These are phyloP conservation scores for Crypturellus undulatus DNA, from an alignment of 2,113 vertebrate species.

Conservation along the genomic window DNA sequence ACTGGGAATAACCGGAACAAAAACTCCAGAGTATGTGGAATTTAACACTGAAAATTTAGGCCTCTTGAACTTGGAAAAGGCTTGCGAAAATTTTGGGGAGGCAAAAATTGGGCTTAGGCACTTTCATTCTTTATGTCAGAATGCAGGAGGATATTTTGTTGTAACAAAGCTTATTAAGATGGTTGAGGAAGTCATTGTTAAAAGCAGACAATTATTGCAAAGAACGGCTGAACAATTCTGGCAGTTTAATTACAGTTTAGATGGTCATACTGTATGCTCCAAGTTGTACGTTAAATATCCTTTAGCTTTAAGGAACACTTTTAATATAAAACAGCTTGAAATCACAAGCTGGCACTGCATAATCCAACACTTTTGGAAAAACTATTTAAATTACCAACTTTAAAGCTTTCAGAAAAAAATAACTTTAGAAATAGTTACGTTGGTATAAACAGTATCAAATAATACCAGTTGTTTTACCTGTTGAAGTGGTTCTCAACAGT, in stretches of 20 bases:
- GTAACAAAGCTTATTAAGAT: conserved; percentile 26
- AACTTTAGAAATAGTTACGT: background rate
- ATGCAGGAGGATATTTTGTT: background rate
- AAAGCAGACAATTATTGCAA: conserved; percentile 14
- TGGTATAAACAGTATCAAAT: background rate
- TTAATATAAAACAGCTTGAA: background rate
- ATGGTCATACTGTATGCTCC: background rate
- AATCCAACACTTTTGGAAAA: background rate
- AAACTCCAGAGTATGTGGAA: background rate
- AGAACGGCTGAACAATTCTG: background rate
- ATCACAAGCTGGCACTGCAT: background rate
- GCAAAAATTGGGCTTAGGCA: background rate
- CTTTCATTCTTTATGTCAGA: background rate
- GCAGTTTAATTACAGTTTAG: background rate
- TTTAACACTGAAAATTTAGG: background rate
- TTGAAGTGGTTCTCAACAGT: background rate
- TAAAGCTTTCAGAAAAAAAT: background rate
- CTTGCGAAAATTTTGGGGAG: background rate
- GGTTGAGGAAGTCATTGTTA: background rate
- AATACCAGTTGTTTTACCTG: background rate
- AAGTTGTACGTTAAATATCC: conserved; percentile 20
- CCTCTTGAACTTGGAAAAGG: background rate
- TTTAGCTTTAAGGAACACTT: conserved; percentile 26
- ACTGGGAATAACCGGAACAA: background rate
- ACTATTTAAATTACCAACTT: background rate